Base-by-base conservation (phyloP, 2,888 invertebrate genomes). In the Emmelina monodactyla region DNA sequence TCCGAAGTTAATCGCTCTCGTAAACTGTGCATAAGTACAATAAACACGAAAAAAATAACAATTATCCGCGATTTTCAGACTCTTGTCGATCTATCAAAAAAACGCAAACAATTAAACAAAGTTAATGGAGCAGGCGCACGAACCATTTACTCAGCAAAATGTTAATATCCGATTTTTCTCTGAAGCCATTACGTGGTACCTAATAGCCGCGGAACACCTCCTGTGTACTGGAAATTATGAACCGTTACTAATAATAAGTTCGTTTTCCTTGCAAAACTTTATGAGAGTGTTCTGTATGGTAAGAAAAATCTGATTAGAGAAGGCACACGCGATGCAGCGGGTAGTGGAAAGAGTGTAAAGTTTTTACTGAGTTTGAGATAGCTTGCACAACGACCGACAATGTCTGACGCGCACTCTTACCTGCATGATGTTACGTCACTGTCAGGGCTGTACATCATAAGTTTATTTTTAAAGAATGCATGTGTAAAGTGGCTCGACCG, bases 321-420 rank as follows among this genome's bases (percentile, higher is more conserved):
- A 38, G 41, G 37, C 49, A 49, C 67, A 67, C 63, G 64, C 68
- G 45, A 65, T 51, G 55, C 46, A 49, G 50, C 50, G 53, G 48
- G 51, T 49, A 44, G 45, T 53, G 49, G 54, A 48, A 43, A 45
- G 38, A 43, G 39, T 25, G 19, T 46, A 50, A 43, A 53, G 48
- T 58, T 61, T 62, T 64, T 63, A 53, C 45, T 45, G 43, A 3
- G 25, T 29, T 9, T 41, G 45, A 51, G 49, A 45, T 46, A 41
- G 44, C 51, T 66, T 64, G 58, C 65, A 60, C 62, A 68, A 67
- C 67, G 59, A 62, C 66, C 65, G 62, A 67, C 70, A 63, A 59
- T 54, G 57, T 61, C 50, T 53, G 57, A 55, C 55, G 53, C 43
- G 22, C 13, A 5, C 16, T 31, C 6, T 12, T n/a, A n/a, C n/a